phyloP scores from a whole-genome alignment of 2,888 invertebrate genomes.

The Alitta virens region DNA sequence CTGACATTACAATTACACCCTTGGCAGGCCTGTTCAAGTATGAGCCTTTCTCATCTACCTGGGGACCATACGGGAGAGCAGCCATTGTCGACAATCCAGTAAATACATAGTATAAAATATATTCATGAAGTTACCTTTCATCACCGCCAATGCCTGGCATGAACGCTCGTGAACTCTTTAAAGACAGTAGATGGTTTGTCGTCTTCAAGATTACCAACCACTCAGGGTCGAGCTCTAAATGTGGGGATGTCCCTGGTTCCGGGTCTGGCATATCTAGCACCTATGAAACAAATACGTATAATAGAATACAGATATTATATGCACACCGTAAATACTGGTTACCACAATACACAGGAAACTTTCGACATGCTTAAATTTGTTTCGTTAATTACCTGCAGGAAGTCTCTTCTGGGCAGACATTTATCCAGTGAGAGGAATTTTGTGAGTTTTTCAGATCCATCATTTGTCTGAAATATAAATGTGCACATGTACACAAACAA shows the following conservation, averaged over 20 bases:
- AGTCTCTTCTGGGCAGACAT: constrained; percentile 84
- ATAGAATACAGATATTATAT: no score
- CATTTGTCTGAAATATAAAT: not conserved
- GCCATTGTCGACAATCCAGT: no score
- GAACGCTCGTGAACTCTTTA: constrained; percentile 69
- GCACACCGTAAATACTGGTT: no score
- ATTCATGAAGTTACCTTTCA: constrained; percentile 5
- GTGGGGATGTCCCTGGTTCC: constrained; percentile 35
- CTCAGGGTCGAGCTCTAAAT: constrained; percentile 70
- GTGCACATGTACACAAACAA: no score
- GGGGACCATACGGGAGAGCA: no score
- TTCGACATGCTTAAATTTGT: not conserved
- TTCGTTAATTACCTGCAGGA: constrained; percentile 78
- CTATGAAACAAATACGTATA: constrained; percentile 35
- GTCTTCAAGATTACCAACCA: constrained; percentile 85
- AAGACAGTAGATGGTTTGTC: constrained; percentile 84
- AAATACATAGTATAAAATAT: no score
- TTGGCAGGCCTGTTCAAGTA: no score
- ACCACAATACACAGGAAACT: no score
- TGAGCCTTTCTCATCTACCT: no score
- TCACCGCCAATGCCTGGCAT: constrained; percentile 77
- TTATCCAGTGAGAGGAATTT: constrained; percentile 92
- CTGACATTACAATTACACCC: no score
- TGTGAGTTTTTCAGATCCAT: constrained; percentile 59
- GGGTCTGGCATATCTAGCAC: constrained; percentile 64